phyloP scores from a whole-genome alignment of 23 tunicate species.

The Styela plicata region DNA sequence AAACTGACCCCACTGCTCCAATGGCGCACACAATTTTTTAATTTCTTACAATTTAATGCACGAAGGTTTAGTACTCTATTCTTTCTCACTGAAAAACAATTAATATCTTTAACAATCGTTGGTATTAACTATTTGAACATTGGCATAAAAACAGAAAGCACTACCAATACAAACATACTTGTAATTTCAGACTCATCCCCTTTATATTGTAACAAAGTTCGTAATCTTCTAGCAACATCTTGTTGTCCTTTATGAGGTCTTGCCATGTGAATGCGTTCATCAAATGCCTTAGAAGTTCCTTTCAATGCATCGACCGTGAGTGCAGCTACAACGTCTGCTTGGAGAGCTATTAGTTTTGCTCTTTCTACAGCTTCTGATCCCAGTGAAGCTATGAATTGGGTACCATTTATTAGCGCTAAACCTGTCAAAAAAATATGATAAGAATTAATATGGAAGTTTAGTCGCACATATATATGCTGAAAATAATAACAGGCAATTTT shows the following conservation, averaged over 20 bases:
- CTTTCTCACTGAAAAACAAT: too few relatives aligned
- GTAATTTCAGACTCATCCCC: conserved; percentile 79
- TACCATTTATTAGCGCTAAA: conserved; percentile 87
- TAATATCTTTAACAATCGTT: too few relatives aligned
- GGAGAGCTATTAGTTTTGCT: conserved; percentile 74
- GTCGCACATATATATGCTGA: too few relatives aligned
- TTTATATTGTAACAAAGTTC: conserved; percentile 69
- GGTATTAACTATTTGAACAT: too few relatives aligned
- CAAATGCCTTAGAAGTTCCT: conserved; percentile 90
- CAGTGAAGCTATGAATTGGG: conserved; percentile 71
- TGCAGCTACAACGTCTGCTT: conserved; percentile 96
- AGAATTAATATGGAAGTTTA: too few relatives aligned
- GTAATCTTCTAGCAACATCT: conserved; percentile 76
- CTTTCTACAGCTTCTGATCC: conserved; percentile 91
- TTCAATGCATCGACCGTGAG: conserved; percentile 85
- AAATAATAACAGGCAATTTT: too few relatives aligned
- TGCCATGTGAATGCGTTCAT: conserved; percentile 81
- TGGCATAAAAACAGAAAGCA: too few relatives aligned
- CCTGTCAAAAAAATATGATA: conserved; percentile 41
- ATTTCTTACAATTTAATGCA: too few relatives aligned
- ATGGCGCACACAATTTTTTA: too few relatives aligned
- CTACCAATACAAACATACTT: too few relatives aligned
- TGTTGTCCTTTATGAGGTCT: conserved; percentile 92
- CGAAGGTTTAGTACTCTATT: too few relatives aligned
- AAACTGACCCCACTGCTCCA: too few relatives aligned